Evolutionary conservation across 2,113 vertebrate genomes (phyloP), one percentile per base, ranked within the genome.

Genomic region (Entosphenus tridentatus): DNA sequence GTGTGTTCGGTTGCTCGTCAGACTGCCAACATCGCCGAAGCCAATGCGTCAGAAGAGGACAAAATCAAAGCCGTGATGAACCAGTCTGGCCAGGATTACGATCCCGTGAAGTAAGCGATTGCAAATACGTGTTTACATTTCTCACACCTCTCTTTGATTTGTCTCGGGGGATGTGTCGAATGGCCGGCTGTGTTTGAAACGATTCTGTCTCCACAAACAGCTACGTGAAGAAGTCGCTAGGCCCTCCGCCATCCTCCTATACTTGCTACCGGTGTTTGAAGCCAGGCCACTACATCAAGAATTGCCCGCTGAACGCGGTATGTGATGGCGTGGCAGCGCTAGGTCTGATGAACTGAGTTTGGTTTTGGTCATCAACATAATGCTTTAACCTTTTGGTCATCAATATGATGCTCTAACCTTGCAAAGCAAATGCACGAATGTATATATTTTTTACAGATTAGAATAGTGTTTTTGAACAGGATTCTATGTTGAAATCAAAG

Each of bases 61-160:
- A 98, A 98, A 83, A 89, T 98, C 79, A 88, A 81, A 85, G 86
- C 85, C 73, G 84, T 98, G 84, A 87, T 92, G 80, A 85, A 82
- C 73, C 92, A 97, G 80, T 95, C 87, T 77, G 78, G 80, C 79
- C 89, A 91, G 73, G 91, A 97, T 78, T 96, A 90, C 75, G 87
- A 92, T 78, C 82, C 88, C 8, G 76, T 85, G 76, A 87, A 85
- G 93, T 98, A 81, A 93, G 93, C 87, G 13, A 78, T 68, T 8
- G 17, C 68, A 21, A n/a, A 70, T 16, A 21, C 39, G 4, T 39
- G 39, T 39, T 39, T 39, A 69, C 68, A 73, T 69, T 39, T 71
- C 73, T 8, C 69, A 57, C 21, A 68, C 12, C 1, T 70, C 12
- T 18, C 57, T 68, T 55, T 57, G 39, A 54, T 55, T 68, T 69